These are phyloP conservation scores for Drosophila monieri DNA, from an alignment of 2,888 invertebrate genomes.

Conservation along the genomic window DNA sequence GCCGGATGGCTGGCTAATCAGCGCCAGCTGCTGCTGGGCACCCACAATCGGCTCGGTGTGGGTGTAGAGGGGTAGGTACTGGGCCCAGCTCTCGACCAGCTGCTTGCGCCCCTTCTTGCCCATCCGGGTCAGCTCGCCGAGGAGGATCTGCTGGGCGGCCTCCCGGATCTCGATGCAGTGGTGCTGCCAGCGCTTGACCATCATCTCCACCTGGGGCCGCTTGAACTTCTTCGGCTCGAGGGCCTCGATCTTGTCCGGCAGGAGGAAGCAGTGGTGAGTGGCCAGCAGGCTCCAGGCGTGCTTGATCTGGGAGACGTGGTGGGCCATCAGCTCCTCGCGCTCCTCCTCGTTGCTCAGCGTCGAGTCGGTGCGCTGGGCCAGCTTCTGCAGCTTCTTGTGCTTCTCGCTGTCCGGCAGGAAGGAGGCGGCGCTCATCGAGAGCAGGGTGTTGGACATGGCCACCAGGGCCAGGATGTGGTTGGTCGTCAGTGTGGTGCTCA, in stretches of 20 bases:
- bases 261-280: conserved; percentile 96
- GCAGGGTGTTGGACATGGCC: conserved; percentile 97
- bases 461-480: conserved; percentile 98
- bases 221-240: conserved; percentile 88
- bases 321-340: conserved; percentile 92
- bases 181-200: conserved; percentile 99
- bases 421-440: conserved; percentile 98
- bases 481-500: conserved; percentile 96
- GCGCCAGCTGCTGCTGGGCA: conserved; percentile 82
- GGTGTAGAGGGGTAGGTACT: conserved; percentile 95
- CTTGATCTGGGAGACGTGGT: conserved; percentile 96
- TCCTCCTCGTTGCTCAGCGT: conserved; percentile 92
- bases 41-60: conserved; percentile 91
- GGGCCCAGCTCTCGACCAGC: conserved; percentile 97
- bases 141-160: conserved; percentile 96
- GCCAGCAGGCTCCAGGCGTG: conserved; percentile 99
- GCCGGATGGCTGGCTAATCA: conserved; percentile 46
- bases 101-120: conserved; percentile 93
- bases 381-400: conserved; percentile 87
- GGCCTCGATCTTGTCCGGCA: conserved; percentile 95
- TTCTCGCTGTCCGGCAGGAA: conserved; percentile 95
- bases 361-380: conserved; percentile 82
- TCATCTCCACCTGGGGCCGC: conserved; percentile 98
- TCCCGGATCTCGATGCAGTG: conserved; percentile 98
- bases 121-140: conserved; percentile 94